phyloP scores from a whole-genome alignment of 1,140 invertebrate genomes.

The Brachionus sp. region DNA sequence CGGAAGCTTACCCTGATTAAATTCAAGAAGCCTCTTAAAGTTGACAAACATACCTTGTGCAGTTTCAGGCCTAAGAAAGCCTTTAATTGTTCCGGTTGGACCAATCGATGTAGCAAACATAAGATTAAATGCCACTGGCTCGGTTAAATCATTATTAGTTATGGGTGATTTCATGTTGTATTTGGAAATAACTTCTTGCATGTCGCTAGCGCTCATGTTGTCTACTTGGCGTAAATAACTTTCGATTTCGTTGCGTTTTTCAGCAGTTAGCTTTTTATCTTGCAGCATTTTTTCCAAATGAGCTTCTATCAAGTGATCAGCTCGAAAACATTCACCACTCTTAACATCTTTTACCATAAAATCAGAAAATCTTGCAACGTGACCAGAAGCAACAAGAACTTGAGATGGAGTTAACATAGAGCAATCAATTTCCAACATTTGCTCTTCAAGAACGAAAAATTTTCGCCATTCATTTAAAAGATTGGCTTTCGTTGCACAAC shows the following conservation, averaged over 20 bases:
- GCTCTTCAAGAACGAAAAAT: conserved; percentile 93
- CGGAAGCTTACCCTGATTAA: conserved; percentile 91
- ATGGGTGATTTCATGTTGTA: conserved; percentile 90
- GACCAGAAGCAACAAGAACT: conserved; percentile 86
- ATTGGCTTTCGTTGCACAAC: conserved; percentile 94
- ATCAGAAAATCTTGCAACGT: conserved; percentile 97
- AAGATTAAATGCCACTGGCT: conserved; percentile 94
- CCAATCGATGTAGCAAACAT: conserved; percentile 98
- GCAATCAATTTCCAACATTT: conserved; percentile 98
- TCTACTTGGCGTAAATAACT: conserved; percentile 63
- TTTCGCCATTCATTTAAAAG: conserved; percentile 87
- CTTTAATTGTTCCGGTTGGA: conserved; percentile 86
- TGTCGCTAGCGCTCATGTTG: conserved; percentile 81
- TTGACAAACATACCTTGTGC: conserved; percentile 99
- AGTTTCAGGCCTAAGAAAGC: conserved; percentile 91
- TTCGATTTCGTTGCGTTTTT: conserved; percentile 63
- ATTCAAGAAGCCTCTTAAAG: conserved; percentile 90
- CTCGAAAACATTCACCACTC: conserved; percentile 89
- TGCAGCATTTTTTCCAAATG: conserved; percentile 80
- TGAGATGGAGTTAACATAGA: conserved; percentile 92
- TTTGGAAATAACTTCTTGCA: conserved; percentile 75
- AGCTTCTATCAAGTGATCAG: conserved; percentile 97
- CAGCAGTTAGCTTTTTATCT: conserved; percentile 75
- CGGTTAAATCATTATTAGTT: conserved; percentile 85
- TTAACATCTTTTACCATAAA: conserved; percentile 97